Evolutionary conservation across 2,797 vertebrate genomes (phyloP), one percentile per base, ranked within the genome.

Genomic region (Sandelia bainsii): DNA sequence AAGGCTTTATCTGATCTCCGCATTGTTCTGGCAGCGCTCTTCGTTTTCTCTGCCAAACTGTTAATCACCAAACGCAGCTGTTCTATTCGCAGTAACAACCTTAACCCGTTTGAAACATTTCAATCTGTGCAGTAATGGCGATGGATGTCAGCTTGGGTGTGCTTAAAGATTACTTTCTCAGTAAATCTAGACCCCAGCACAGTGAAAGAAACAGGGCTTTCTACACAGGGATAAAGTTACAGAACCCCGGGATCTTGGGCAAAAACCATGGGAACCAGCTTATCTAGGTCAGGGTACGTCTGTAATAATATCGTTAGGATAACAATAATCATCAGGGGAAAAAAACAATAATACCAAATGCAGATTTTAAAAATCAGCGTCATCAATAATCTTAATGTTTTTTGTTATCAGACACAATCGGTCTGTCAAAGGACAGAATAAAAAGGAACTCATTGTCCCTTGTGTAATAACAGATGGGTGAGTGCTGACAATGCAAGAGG

Each of bases 211-310:
- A 77, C 74, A 39, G 72, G 68, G 49, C 81, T 17, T 75, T 64
- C 86, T 82, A 82, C 81, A 90, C 78, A 88, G 87, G 89, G 87
- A 85, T 93, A 87, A 78, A 69, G 86, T 93, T 92, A 91, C 90
- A 71, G 81, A 85, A 80, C 85, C 80, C 85, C 81, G 80, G 84
- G 88, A 88, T 91, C 67, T 81, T 34, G 81, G 77, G 62, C 42
- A n/a, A 69, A 84, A 89, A 71, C 83, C 83, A 88, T 94, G 91
- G 82, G 91, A 93, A 93, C 85, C 69, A 45, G 83, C 63, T 82
- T 44, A 69, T 84, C 78, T 69, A 81, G 85, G 84, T 79, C 62
- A 58, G 79, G 72, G 67, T 77, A 80, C 5, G 78, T 84, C 75
- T 87, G 84, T 50, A 92, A 90, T 83, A 82, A 87, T 52, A 90